These are phyloP conservation scores for Festucalex cinctus DNA, from an alignment of 2,113 vertebrate species.

Conservation along the genomic window DNA sequence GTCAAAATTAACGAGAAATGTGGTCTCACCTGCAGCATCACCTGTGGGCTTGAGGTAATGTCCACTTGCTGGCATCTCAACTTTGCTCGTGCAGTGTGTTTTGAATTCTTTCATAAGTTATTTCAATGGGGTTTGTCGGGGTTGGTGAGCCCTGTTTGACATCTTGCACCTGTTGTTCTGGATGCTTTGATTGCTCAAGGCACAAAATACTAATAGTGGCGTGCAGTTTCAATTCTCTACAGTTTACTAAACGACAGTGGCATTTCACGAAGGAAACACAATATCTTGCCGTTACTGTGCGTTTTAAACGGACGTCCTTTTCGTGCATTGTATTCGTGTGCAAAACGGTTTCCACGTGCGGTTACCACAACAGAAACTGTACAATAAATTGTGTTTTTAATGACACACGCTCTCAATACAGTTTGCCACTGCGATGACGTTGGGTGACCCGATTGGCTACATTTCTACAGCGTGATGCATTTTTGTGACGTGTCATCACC, in stretches of 20 bases:
- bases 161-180: not conserved
- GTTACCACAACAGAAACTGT: conserved; percentile 52
- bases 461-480: rapidly evolving
- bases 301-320: not conserved
- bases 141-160: not conserved
- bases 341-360: conserved; percentile 29
- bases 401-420: not conserved
- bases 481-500: rapidly evolving
- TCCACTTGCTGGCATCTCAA: conserved; percentile 37
- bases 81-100: conserved; percentile 46
- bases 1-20: not conserved
- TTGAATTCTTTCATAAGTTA: conserved; percentile 50
- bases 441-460: conserved; percentile 51
- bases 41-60: not conserved
- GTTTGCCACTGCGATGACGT: conserved; percentile 22
- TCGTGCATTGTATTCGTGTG: conserved; percentile 10
- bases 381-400: not conserved
- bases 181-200: not conserved
- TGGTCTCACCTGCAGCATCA: conserved; percentile 48
- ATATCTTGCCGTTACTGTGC: not conserved
- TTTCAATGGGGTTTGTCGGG: conserved; percentile 31
- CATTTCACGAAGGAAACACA: not conserved
- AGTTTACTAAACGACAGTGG: not conserved
- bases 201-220: not conserved
- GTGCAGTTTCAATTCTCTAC: too few relatives aligned